Evolutionary conservation across 2,888 invertebrate genomes (phyloP).

Genomic region (Drosophila mimica): DNA sequence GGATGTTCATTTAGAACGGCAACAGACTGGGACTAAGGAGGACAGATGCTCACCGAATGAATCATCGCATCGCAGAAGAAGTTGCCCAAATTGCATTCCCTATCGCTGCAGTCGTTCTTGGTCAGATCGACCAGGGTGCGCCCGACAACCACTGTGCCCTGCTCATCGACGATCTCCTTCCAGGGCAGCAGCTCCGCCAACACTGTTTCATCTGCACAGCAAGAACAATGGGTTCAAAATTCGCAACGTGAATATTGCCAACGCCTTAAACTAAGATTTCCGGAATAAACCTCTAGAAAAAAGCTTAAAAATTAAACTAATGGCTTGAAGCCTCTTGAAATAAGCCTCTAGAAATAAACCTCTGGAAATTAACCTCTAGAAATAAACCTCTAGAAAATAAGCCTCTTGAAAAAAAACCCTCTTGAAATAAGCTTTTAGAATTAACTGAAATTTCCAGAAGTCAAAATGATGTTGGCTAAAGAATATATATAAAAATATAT

Average conservation of each 20-base stretch:
- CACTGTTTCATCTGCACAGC: constrained; percentile 87
- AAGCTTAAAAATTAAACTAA: no score
- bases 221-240: constrained; percentile 4
- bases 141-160: constrained; percentile 87
- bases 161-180: constrained; percentile 86
- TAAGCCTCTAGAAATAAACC: background rate
- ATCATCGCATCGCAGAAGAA: constrained; percentile 90
- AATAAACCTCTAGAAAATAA: background rate
- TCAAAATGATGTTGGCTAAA: no score
- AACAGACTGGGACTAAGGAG: background rate
- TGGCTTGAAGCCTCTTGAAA: background rate
- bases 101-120: constrained; percentile 86
- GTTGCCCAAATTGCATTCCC: constrained; percentile 91
- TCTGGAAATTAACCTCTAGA: background rate
- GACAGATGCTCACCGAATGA: constrained; percentile 86
- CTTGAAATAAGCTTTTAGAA: background rate
- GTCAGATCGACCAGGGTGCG: constrained; percentile 87
- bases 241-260: background rate
- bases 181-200: constrained; percentile 87
- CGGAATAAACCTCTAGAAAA: background rate
- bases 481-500: no score
- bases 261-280: background rate
- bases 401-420: background rate
- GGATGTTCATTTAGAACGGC: background rate
- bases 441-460: no score